Percentiles rank a stretch among this genome's conserved stretches.
These are phyloP conservation scores for Saimiri boliviensis DNA, from an alignment of 2,113 vertebrate genomes.

Conservation along the genomic window DNA sequence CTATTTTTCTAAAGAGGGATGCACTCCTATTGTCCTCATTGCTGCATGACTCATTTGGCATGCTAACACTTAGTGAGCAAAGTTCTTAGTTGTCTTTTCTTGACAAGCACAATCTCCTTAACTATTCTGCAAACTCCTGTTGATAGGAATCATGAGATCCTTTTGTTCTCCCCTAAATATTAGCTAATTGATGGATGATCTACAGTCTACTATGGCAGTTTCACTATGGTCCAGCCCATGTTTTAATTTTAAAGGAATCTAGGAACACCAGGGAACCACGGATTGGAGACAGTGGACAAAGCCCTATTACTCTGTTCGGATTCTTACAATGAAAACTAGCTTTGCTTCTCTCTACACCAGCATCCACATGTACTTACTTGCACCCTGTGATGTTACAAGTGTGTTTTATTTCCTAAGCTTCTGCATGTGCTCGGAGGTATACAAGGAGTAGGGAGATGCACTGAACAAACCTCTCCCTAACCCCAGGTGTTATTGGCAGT, in stretches of 20 bases:
- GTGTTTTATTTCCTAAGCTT: neutral
- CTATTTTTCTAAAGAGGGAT: slow-evolving; percentile 60
- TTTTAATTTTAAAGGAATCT: neutral
- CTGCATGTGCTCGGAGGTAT: neutral
- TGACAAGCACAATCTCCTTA: neutral
- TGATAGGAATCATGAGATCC: neutral
- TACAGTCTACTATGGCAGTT: neutral
- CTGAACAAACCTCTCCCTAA: neutral
- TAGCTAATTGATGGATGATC: neutral
- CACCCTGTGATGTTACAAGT: neutral
- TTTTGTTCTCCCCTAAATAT: neutral
- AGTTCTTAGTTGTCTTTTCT: neutral
- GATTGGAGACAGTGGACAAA: neutral
- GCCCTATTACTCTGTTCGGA: neutral
- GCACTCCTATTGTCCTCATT: neutral
- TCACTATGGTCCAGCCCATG: neutral
- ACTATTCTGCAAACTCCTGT: neutral
- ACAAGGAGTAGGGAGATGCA: neutral
- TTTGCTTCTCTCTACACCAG: neutral
- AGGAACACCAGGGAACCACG: neutral
- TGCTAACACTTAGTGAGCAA: neutral
- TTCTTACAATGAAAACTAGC: neutral
- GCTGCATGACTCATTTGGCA: neutral
- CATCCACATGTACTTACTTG: neutral
- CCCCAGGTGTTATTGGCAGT: neutral